These are phyloP conservation scores for Eledone cirrhosa DNA, from an alignment of 2,888 invertebrate genomes.

Conservation along the genomic window DNA sequence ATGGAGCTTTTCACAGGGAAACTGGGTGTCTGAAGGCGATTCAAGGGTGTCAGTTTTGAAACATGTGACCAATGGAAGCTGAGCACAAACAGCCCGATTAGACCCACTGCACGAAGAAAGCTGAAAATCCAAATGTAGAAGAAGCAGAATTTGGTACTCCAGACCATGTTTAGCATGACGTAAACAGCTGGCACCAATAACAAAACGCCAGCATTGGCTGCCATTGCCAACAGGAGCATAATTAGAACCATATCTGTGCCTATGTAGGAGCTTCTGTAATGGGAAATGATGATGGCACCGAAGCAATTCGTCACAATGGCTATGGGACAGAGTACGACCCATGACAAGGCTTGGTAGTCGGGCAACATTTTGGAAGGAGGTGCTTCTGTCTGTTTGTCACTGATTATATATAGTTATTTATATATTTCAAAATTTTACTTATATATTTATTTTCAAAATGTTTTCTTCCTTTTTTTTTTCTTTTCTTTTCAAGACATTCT, in stretches of 20 bases:
- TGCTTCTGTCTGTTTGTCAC: neutral
- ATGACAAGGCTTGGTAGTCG: neutral
- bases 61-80: conserved; percentile 13
- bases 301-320: conserved; percentile 17
- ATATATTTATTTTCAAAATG: no score
- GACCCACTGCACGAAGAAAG: conserved; percentile 1
- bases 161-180: neutral
- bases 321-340: neutral
- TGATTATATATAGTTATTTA: neutral
- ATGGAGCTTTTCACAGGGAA: neutral
- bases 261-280: neutral
- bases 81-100: neutral
- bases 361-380: neutral
- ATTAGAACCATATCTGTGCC: neutral
- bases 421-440: no score
- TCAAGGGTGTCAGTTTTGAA: neutral
- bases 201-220: neutral
- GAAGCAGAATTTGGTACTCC: neutral
- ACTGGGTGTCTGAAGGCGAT: neutral
- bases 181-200: neutral
- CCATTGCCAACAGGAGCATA: neutral
- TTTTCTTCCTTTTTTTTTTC: no score
- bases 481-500: no score
- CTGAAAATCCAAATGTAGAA: conserved; percentile 12
- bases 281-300: neutral